Evolutionary conservation across 2,113 vertebrate genomes (phyloP), one percentile per base, ranked within the genome.

Genomic region (Danio rerio): DNA sequence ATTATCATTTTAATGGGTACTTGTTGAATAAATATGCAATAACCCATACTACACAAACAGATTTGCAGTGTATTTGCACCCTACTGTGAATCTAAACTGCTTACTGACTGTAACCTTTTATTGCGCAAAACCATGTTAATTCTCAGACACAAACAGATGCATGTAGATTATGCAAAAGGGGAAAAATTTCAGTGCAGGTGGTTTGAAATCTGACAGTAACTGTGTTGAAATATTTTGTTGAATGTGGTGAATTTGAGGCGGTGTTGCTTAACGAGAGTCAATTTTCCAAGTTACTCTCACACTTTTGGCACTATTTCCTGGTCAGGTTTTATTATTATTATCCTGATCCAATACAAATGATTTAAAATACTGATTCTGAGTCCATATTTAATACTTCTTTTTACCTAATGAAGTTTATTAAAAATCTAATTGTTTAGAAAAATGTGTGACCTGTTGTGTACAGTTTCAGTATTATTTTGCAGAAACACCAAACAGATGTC

Each of bases 131-230:
- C 8, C 65, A 47, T 45, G 45, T 45, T 18, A 45, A 15, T 68
- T 9, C 15, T 66, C 8, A 6, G 7, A 43, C 2, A n/a, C 42
- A 45, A 66, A 66, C 15, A 4, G 50, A 55, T 12, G 31, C n/a
- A 7, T 42, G 0, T 55, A n/a, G 16, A 13, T 58, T 43, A 42
- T 74, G 10, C 6, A 9, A n/a, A 73, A 73, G 40, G 40, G 20
- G 49, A 20, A 40, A 3, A 53, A 40, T 55, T 10, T 72, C 21
- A n/a, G 5, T 16, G 20, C 50, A n/a, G 20, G 70, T 52, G 13
- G 20, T 72, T 40, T 73, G 8, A 55, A 73, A 13, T 56, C 70
- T 56, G 70, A 55, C 50, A 52, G 49, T 40, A 72, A 55, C 55
- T n/a, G 70, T 55, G 49, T 72, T 40, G 15, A 66, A 43, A 66